phyloP scores from a whole-genome alignment of 2,888 invertebrate genomes.

The Ptychoptera contaminata region DNA sequence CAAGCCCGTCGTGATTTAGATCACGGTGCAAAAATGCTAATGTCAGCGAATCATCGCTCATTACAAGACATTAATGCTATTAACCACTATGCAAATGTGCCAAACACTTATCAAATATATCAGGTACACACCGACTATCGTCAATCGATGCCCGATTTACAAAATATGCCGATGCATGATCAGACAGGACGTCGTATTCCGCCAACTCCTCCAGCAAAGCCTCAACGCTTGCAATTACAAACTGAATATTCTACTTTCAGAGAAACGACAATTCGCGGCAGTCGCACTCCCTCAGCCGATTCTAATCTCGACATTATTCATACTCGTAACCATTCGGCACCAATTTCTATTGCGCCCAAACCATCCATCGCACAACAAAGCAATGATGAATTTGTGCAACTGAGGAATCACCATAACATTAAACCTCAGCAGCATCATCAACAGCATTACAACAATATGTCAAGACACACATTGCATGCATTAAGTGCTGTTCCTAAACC shows the following conservation, averaged over 20 bases:
- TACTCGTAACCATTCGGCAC: conserved; percentile 20
- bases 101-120: conserved; percentile 16
- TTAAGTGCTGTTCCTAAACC: conserved; percentile 66
- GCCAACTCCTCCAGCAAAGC: conserved; percentile 40
- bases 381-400: conserved; percentile 35
- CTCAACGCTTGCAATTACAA: conserved; percentile 26
- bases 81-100: conserved; percentile 27
- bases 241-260: not conserved
- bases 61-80: conserved; percentile 42
- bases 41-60: conserved; percentile 38
- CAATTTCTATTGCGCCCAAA: conserved; percentile 9
- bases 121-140: conserved; percentile 34
- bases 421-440: too few relatives aligned
- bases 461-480: conserved; percentile 48
- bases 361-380: conserved; percentile 16
- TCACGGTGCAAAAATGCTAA: conserved; percentile 30
- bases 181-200: conserved; percentile 15
- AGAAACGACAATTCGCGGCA: too few relatives aligned
- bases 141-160: conserved; percentile 41
- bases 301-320: not conserved
- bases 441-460: conserved; percentile 43
- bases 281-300: too few relatives aligned
- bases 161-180: conserved; percentile 30
- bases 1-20: conserved; percentile 37
- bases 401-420: conserved; percentile 36